Evolutionary conservation across 2,113 vertebrate species (phyloP).

Genomic region (Ctenomys sociabilis): DNA sequence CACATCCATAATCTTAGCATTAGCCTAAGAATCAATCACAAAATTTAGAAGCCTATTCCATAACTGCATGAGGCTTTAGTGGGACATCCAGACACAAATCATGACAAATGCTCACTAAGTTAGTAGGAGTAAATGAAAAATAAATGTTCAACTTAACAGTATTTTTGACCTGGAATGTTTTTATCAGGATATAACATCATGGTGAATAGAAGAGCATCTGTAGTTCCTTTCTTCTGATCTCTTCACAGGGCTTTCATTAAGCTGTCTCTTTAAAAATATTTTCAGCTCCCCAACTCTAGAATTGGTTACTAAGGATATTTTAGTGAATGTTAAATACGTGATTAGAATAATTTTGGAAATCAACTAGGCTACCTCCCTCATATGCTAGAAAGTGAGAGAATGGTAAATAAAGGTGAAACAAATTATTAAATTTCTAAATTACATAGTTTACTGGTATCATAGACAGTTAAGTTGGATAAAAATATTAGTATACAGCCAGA

Average conservation of each 20-base stretch:
- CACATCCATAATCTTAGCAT: too few relatives aligned
- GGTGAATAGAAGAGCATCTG: not conserved
- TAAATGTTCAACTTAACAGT: not conserved
- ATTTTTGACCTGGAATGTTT: not conserved
- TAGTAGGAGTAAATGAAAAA: not conserved
- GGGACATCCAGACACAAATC: too few relatives aligned
- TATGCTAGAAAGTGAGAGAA: not conserved
- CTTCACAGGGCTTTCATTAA: conserved; percentile 44
- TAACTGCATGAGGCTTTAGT: too few relatives aligned
- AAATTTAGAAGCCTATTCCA: too few relatives aligned
- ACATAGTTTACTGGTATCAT: not conserved
- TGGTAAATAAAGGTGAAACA: conserved; percentile 16
- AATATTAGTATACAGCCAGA: not conserved
- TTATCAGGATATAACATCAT: not conserved
- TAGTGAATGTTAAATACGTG: not conserved
- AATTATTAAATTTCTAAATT: conserved; percentile 53
- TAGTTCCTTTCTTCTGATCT: not conserved
- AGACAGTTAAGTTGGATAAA: not conserved
- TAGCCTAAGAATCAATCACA: too few relatives aligned
- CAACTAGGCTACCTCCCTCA: not conserved
- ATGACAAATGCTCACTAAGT: not conserved
- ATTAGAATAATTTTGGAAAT: conserved; percentile 35
- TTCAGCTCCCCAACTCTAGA: conserved; percentile 21
- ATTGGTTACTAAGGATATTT: conserved; percentile 46
- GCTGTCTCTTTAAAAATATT: not conserved